Evolutionary conservation across 1,140 invertebrate species (phyloP), one percentile per base, ranked within the genome.

Genomic region (Scaptodrosophila lebanonensis): DNA sequence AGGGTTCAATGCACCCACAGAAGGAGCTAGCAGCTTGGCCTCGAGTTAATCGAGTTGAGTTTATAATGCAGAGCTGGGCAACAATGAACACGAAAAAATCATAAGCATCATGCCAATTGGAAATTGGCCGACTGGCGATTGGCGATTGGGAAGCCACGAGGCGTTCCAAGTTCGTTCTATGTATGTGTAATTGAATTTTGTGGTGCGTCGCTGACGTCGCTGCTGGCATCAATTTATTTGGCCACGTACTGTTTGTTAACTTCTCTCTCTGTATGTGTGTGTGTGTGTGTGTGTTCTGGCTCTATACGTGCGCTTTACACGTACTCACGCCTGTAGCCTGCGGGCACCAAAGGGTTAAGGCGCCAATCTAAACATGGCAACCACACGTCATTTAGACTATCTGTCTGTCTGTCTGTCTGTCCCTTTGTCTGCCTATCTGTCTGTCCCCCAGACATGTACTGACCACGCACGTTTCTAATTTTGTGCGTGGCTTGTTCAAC

Each of bases 401-500:
- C 48, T 6, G 27, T 32, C 16, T 12, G 7, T 16, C 17, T 20
- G 18, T 11, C 48, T 25, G 39, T 29, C 30, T 22, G 33, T 13
- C 16, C 0, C 20, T 8, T 17, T 52, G 42, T 40, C 45, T 67
- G 56, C n/a, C 17, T 20, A 12, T n/a, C n/a, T n/a, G n/a, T 25
- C 3, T 25, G 22, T 4, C 3, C 8, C 8, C 22, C 8, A 25
- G 3, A 8, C 3, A 25, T 56, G 57, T 57, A 63, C 44, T 39
- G 65, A 38, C 42, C 51, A 75, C 65, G 70, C 70, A 75, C 70
- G 70, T 75, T 75, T 75, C 70, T 75, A 75, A 75, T 75, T 75
- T 75, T 75, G 71, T 76, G 71, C 66, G 71, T 75, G 71, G 71
- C 71, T 75, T 75, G 66, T 76, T 69, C 64, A 65, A 61, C 57